Conservation (phyloP, 2,888 invertebrate genomes). For the Melieria picta region DNA sequence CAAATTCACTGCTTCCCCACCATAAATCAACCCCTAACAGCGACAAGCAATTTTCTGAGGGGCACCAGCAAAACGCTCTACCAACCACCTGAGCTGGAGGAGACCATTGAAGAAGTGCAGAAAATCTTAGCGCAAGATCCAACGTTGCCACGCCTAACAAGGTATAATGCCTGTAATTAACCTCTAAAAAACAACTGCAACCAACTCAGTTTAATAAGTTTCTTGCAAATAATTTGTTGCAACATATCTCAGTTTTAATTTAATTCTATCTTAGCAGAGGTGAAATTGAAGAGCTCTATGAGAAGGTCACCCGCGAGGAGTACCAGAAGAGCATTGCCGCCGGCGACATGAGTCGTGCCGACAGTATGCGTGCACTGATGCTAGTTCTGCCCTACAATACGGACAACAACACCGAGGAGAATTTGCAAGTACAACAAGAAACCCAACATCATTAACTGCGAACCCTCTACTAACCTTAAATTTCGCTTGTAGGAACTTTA, state of each 20-base stretch:
- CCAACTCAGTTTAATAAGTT: no score
- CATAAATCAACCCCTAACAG: constrained; percentile 44
- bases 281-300: constrained; percentile 66
- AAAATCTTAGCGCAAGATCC: constrained; percentile 63
- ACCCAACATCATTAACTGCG: background rate
- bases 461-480: background rate
- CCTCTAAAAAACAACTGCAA: no score
- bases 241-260: background rate
- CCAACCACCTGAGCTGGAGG: constrained; percentile 58
- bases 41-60: constrained; percentile 2
- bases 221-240: no score
- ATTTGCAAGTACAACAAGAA: constrained; percentile 53
- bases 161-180: constrained; percentile 48
- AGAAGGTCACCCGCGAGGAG: constrained; percentile 65
- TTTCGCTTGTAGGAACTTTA: constrained; percentile 56
- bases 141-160: constrained; percentile 61
- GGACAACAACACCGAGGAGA: constrained; percentile 62
- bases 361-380: constrained; percentile 65
- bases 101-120: constrained; percentile 65
- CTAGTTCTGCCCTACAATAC: constrained; percentile 65
- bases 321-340: constrained; percentile 62
- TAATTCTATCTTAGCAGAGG: constrained; percentile 52
- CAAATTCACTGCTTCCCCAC: constrained; percentile 45
- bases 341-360: constrained; percentile 64
- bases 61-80: constrained; percentile 50